These are phyloP conservation scores for Xestia rhomboidea DNA, from an alignment of 2,888 invertebrate species.

Conservation along the genomic window DNA sequence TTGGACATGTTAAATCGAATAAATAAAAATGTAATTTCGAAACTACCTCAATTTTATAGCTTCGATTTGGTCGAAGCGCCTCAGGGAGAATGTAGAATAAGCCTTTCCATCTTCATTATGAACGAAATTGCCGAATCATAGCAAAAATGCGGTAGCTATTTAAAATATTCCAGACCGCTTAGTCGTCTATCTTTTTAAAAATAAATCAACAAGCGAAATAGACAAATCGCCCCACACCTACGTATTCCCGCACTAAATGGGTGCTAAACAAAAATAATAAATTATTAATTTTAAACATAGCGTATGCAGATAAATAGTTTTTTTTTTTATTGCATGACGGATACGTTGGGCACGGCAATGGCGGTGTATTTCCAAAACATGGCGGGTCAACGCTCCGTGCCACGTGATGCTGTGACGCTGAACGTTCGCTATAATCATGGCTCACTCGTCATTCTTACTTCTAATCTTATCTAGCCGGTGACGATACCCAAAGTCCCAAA, in stretches of 20 bases:
- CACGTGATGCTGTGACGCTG: constrained; percentile 86
- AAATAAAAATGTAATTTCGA: constrained; percentile 6
- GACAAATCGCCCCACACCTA: constrained; percentile 74
- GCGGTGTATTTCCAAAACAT: constrained; percentile 87
- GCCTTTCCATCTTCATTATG: constrained; percentile 31
- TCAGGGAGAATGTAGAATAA: constrained; percentile 8
- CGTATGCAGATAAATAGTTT: constrained; percentile 76
- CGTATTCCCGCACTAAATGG: constrained; percentile 71
- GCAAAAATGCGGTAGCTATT: constrained; percentile 56
- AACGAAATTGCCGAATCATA: constrained; percentile 44
- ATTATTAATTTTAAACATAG: constrained; percentile 70
- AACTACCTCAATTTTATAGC: constrained; percentile 12
- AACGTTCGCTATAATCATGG: constrained; percentile 75
- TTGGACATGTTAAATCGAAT: constrained; percentile 33
- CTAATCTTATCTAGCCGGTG: constrained; percentile 78
- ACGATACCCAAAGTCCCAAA: constrained; percentile 58
- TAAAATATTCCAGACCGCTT: constrained; percentile 48
- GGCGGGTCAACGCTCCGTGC: constrained; percentile 84
- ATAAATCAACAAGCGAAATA: constrained; percentile 70
- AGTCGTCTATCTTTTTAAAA: constrained; percentile 53
- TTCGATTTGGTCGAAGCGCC: background rate
- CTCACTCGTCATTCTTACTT: constrained; percentile 75
- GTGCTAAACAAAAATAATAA: constrained; percentile 74
- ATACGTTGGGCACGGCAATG: constrained; percentile 72
- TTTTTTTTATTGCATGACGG: constrained; percentile 76